Conservation (phyloP, 2,113 vertebrate genomes). For the Lates calcarifer region DNA sequence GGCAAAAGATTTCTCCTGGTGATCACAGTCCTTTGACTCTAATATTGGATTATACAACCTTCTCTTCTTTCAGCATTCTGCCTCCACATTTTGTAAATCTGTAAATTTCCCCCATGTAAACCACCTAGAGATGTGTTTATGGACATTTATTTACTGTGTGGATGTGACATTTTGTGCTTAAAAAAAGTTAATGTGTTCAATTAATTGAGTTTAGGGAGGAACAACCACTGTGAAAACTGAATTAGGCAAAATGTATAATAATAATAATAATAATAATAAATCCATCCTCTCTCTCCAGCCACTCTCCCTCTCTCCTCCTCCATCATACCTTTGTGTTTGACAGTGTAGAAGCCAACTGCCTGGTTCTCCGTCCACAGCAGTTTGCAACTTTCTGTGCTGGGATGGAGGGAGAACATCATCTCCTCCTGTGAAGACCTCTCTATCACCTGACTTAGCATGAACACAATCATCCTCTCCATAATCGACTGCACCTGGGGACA, state of each 20-base stretch:
- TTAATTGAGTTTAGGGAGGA: too few species aligned
- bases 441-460: slow-evolving; percentile 90
- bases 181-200: too few species aligned
- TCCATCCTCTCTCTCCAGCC: too few species aligned
- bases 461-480: slow-evolving; percentile 92
- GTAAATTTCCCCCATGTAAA: neutral
- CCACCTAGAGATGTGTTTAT: neutral
- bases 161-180: neutral
- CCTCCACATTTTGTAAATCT: too few species aligned
- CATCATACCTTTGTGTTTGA: slow-evolving; percentile 90
- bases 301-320: neutral
- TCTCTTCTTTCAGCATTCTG: neutral
- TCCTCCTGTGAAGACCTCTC: slow-evolving; percentile 82
- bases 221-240: too few species aligned
- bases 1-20: too few species aligned
- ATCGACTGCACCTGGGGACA: slow-evolving; percentile 88
- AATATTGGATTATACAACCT: too few species aligned
- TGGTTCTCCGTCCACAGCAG: slow-evolving; percentile 90
- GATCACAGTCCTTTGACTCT: too few species aligned
- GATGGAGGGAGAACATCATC: slow-evolving; percentile 86
- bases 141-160: too few species aligned
- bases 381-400: slow-evolving; percentile 87
- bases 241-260: too few species aligned
- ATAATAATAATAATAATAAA: too few species aligned
- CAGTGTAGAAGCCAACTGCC: slow-evolving; percentile 92